Conservation (phyloP, 1,140 invertebrate species). For the Charaxes varanes region DNA sequence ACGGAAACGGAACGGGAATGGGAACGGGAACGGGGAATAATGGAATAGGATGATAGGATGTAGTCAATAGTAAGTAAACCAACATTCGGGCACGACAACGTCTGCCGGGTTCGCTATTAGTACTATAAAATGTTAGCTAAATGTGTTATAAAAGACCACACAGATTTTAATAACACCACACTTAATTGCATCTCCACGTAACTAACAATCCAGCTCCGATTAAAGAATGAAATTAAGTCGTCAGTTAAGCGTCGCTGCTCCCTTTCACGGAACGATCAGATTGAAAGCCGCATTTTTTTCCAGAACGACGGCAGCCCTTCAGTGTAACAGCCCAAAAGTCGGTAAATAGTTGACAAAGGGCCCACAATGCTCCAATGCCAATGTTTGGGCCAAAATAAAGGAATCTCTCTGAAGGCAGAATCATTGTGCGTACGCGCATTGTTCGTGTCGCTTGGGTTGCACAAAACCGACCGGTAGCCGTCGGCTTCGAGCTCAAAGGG, state of each 20-base stretch:
- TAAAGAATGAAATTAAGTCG: conserved; percentile 38
- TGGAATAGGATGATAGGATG: too few species aligned
- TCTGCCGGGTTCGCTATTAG: too few species aligned
- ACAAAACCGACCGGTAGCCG: conserved; percentile 60
- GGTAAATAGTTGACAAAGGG: conserved; percentile 63
- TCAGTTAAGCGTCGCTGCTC: conserved; percentile 39
- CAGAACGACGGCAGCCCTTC: conserved; percentile 37
- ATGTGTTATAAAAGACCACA: conserved; percentile 17
- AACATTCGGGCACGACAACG: too few species aligned
- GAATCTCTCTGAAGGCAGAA: conserved; percentile 47
- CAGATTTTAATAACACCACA: too few species aligned
- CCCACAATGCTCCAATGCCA: conserved; percentile 58
- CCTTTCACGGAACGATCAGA: conserved; percentile 35
- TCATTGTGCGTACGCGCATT: conserved; percentile 52
- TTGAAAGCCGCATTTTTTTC: conserved; percentile 44
- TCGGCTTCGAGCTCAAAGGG: conserved; percentile 43
- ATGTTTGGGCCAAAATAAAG: conserved; percentile 65
- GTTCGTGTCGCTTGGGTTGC: conserved; percentile 40
- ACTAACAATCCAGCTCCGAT: conserved; percentile 25
- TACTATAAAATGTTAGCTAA: conserved; percentile 4
- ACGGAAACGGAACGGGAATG: too few species aligned
- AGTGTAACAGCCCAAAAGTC: conserved; percentile 59
- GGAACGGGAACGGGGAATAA: too few species aligned
- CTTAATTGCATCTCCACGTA: conserved; percentile 12
- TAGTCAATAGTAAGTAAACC: too few species aligned